Conservation (phyloP, 2,888 invertebrate genomes). For the Oeneis ivallda region DNA sequence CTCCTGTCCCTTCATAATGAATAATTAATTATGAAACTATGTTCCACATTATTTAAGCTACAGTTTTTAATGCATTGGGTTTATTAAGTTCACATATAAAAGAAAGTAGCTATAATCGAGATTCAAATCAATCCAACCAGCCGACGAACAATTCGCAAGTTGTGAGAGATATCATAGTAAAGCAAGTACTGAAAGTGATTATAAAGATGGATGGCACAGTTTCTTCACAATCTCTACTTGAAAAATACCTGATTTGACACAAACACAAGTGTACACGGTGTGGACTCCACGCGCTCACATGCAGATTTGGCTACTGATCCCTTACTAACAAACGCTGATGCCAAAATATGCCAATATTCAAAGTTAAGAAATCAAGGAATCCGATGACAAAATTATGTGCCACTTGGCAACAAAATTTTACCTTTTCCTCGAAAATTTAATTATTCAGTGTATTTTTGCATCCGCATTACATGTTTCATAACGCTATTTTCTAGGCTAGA, state of each 20-base stretch:
- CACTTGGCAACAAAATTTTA: not conserved
- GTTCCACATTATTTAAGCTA: no score
- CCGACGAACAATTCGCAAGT: not conserved
- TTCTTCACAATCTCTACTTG: constrained; percentile 17
- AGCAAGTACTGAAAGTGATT: not conserved
- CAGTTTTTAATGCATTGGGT: no score
- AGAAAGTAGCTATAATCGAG: not conserved
- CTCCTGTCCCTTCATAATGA: no score
- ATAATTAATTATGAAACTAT: no score
- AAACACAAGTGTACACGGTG: constrained; percentile 65
- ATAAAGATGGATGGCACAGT: not conserved
- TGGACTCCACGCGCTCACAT: constrained; percentile 77
- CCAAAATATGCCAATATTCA: constrained; percentile 49
- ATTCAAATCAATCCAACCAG: constrained; percentile 21
- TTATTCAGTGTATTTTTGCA: constrained; percentile 58
- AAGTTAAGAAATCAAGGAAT: constrained; percentile 1
- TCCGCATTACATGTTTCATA: constrained; percentile 67
- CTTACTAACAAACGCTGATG: constrained; percentile 72
- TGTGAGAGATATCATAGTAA: not conserved
- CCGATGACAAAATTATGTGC: not conserved
- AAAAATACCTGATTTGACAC: constrained; percentile 38
- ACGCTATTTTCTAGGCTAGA: constrained; percentile 74
- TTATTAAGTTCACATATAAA: no score
- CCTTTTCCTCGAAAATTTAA: constrained; percentile 5
- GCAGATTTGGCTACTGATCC: constrained; percentile 74